Conservation (phyloP, 2,888 invertebrate species). For the Miltochrista miniata region DNA sequence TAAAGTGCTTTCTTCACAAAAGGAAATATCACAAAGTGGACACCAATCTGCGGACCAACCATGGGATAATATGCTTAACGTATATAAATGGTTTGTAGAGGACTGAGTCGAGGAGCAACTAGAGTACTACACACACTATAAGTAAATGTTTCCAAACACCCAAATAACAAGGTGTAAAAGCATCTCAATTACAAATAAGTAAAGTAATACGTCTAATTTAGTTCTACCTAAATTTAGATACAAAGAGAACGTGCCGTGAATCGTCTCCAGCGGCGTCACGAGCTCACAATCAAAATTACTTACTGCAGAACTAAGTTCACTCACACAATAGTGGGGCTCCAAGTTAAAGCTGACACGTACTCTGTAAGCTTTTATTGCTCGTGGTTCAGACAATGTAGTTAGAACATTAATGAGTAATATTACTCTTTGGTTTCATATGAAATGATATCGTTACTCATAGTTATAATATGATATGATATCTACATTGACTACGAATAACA, state of each 20-base stretch:
- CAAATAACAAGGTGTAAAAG: too few species aligned
- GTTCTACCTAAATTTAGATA: background rate
- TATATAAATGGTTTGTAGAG: too few species aligned
- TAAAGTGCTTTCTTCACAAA: too few species aligned
- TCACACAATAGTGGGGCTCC: background rate
- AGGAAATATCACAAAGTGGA: too few species aligned
- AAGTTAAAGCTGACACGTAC: conserved; percentile 4
- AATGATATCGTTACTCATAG: too few species aligned
- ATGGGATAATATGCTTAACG: too few species aligned
- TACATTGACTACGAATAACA: too few species aligned
- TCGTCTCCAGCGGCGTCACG: background rate
- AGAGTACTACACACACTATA: too few species aligned
- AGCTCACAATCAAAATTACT: conserved; percentile 1
- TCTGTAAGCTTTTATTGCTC: conserved; percentile 1
- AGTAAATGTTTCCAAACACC: too few species aligned
- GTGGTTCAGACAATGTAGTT: background rate
- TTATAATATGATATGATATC: too few species aligned
- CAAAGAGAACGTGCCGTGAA: background rate
- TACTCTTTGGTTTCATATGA: background rate
- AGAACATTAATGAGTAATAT: background rate
- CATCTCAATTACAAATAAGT: background rate
- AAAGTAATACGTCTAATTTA: background rate
- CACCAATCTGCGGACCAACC: too few species aligned
- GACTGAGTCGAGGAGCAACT: too few species aligned
- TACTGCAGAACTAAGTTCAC: conserved; percentile 1